Conservation (phyloP, 2,888 invertebrate species). For the Acrobasis suavella region DNA sequence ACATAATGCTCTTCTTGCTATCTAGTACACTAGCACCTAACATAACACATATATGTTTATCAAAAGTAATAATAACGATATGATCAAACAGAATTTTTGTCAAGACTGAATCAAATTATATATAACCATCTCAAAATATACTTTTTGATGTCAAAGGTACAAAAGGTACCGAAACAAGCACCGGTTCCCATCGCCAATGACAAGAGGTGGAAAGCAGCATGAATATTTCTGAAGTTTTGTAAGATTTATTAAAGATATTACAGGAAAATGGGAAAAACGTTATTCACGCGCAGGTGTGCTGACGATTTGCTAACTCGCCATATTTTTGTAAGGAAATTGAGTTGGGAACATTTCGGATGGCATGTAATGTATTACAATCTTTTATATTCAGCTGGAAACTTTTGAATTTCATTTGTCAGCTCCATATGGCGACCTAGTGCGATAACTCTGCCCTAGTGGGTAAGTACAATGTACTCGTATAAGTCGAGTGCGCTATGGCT, state of each 20-base stretch:
- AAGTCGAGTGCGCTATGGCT: too few species aligned
- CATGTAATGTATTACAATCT: constrained; percentile 41
- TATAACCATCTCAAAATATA: too few species aligned
- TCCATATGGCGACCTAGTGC: neutral
- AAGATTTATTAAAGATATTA: constrained; percentile 77
- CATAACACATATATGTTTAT: too few species aligned
- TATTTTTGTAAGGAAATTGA: constrained; percentile 75
- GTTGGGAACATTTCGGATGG: constrained; percentile 51
- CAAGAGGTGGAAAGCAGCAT: constrained; percentile 52
- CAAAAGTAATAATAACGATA: too few species aligned
- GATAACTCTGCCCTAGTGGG: neutral
- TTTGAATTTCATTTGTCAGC: neutral
- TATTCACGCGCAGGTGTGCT: constrained; percentile 78
- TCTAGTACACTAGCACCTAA: too few species aligned
- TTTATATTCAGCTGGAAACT: constrained; percentile 31
- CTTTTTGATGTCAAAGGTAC: too few species aligned
- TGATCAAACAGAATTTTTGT: too few species aligned
- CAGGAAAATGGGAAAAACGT: constrained; percentile 69
- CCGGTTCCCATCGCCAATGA: constrained; percentile 40
- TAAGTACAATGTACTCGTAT: too few species aligned
- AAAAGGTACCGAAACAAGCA: neutral
- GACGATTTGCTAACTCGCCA: constrained; percentile 78
- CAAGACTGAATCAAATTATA: too few species aligned
- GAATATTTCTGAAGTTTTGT: constrained; percentile 67
- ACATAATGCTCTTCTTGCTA: too few species aligned